A percentile compares a stretch with the other conserved stretches of the same genome.
Conservation (phyloP, 2,113 vertebrate genomes). For the Scortum barcoo region DNA sequence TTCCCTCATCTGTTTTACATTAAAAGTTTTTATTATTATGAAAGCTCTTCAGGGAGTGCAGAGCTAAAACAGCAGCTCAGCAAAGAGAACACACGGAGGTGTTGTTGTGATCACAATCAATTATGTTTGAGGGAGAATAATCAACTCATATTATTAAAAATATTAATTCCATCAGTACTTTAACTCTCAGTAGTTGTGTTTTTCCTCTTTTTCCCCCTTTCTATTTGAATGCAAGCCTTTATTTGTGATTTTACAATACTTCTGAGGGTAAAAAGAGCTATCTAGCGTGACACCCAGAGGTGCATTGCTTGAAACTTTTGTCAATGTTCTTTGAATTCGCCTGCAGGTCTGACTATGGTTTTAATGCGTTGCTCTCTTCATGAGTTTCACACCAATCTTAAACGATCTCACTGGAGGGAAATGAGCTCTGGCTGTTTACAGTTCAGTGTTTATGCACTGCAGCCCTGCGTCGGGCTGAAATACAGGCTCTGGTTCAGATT, state of each 20-base stretch:
- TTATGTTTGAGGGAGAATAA: not conserved
- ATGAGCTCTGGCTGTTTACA: slow-evolving; percentile 9
- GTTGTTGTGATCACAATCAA: not conserved
- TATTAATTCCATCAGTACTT: too few species aligned
- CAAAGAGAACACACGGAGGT: not conserved
- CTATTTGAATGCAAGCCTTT: not conserved
- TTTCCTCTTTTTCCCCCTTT: not conserved
- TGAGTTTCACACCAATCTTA: slow-evolving; percentile 1
- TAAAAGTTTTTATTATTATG: not conserved
- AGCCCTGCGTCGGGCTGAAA: slow-evolving; percentile 16
- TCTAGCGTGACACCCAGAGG: not conserved
- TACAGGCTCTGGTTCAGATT: slow-evolving; percentile 31
- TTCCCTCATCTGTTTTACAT: not conserved
- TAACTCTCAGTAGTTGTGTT: too few species aligned
- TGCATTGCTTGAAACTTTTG: not conserved
- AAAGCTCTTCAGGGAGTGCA: not conserved
- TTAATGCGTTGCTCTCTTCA: not conserved
- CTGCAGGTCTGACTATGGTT: slow-evolving; percentile 7
- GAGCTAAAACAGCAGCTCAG: not conserved
- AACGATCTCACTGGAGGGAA: not conserved
- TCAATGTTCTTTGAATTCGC: not conserved
- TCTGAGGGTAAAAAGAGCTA: slow-evolving; percentile 1
- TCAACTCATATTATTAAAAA: too few species aligned
- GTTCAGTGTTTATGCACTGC: slow-evolving; percentile 1
- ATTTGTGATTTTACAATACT: not conserved